Percentiles rank a stretch among this genome's conserved stretches.
Evolutionary conservation across 35 echinoderm and acorn worm genomes (phyloP).

Genomic region (Antedon bifida): DNA sequence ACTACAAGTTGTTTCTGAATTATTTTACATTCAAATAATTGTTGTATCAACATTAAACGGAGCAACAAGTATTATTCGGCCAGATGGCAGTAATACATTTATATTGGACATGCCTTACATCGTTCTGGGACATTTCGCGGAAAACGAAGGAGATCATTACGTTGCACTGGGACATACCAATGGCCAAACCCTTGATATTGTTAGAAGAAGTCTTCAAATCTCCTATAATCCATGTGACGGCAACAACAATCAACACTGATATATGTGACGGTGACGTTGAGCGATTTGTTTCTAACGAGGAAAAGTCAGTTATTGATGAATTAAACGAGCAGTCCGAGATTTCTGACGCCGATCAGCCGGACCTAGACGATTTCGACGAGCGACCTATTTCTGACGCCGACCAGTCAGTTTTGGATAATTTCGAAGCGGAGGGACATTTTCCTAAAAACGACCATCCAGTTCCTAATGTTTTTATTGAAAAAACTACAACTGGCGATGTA

Average conservation of each 20-base stretch:
- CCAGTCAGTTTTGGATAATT: neutral
- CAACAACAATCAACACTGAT: neutral
- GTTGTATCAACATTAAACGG: no score
- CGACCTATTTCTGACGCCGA: neutral
- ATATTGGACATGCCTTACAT: no score
- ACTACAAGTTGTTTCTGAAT: neutral
- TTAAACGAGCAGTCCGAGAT: neutral
- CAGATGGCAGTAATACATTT: no score
- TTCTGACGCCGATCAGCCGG: neutral
- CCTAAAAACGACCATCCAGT: neutral
- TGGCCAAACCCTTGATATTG: neutral
- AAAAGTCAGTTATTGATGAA: neutral
- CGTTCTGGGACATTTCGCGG: neutral
- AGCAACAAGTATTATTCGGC: no score
- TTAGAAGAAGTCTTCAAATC: neutral
- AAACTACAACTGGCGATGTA: neutral
- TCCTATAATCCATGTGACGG: neutral
- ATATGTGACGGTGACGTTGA: neutral
- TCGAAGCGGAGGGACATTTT: neutral
- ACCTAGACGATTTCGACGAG: neutral
- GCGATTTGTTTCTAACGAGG: neutral
- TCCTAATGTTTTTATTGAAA: neutral
- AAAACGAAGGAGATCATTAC: constrained; percentile 1
- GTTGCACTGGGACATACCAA: neutral
- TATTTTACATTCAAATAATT: no score